These are phyloP conservation scores for Sarcoramphus papa DNA, from an alignment of 2,797 vertebrate genomes.

Conservation along the genomic window DNA sequence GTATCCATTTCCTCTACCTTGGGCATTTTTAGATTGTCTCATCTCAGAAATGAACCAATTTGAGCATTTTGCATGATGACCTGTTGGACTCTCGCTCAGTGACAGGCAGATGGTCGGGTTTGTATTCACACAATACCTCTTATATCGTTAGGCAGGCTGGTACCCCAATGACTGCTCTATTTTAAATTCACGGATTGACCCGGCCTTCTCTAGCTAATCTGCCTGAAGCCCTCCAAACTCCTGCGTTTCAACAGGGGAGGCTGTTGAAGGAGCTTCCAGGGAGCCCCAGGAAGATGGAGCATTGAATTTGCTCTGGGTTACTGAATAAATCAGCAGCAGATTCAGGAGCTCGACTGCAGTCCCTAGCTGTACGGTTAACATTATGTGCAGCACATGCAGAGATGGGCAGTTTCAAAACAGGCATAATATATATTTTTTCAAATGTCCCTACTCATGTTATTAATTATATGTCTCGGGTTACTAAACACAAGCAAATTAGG, in stretches of 20 bases:
- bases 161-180: accelerated
- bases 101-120: neutral
- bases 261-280: too few species aligned
- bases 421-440: neutral
- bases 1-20: neutral
- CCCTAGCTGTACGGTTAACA: accelerated
- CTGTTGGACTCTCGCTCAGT: neutral
- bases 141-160: accelerated
- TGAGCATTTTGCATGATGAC: neutral
- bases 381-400: neutral
- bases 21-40: neutral
- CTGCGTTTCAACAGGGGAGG: neutral
- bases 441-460: neutral
- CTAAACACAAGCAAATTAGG: neutral
- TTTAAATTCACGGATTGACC: accelerated
- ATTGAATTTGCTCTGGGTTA: neutral
- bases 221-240: neutral
- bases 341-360: neutral
- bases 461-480: neutral
- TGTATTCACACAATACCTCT: neutral
- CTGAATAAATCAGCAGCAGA: neutral
- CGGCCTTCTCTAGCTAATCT: neutral
- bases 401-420: neutral
- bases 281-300: neutral
- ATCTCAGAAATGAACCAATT: neutral